Evolutionary conservation across 2,888 invertebrate species (phyloP), one percentile per base, ranked within the genome.

Genomic region (Panopea generosa): DNA sequence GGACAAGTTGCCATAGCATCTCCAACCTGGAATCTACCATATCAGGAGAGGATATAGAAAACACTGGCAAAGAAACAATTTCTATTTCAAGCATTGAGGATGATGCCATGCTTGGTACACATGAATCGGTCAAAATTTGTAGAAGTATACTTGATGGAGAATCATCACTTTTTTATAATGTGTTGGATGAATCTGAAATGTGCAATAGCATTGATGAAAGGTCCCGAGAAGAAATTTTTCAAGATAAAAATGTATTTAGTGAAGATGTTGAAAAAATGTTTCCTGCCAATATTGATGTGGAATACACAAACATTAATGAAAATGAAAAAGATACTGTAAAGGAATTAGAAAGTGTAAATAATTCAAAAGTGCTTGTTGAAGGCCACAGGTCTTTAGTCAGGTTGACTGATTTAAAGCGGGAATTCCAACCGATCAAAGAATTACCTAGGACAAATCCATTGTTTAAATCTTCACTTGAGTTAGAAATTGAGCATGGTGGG

Each of bases 131-230:
- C 29, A 27, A 18, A 29, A 20, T 16, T 1, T 55, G 55, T 29
- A 29, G n/a, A 6, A 27, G 49, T 18, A 49, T 49, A n/a, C 14
- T 6, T n/a, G 49, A 49, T n/a, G 7, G 7, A 11, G 43, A 57
- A n/a, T 59, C 50, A 18, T 11, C 50, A 29, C 9, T 61, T 33
- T 49, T 26, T 16, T 68, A 66, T 20, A 62, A 47, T 53, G 47
- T 75, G 11, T 43, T 7, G n/a, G 59, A 57, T 43, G 65, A 52
- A n/a, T 43, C 27, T 24, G 50, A 61, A n/a, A 26, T 16, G 20
- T 73, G 72, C 49, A 33, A 67, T n/a, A 73, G 72, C 47, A 71
- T 71, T 38, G 65, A 65, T 49, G 69, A 69, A 60, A 16, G n/a
- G 2, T n/a, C 33, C 26, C n/a, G 18, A 33, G 6, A 33, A 11